Evolutionary conservation across 1,140 invertebrate species (phyloP), one percentile per base, ranked within the genome.

Genomic region (Hylaeus anthracinus): DNA sequence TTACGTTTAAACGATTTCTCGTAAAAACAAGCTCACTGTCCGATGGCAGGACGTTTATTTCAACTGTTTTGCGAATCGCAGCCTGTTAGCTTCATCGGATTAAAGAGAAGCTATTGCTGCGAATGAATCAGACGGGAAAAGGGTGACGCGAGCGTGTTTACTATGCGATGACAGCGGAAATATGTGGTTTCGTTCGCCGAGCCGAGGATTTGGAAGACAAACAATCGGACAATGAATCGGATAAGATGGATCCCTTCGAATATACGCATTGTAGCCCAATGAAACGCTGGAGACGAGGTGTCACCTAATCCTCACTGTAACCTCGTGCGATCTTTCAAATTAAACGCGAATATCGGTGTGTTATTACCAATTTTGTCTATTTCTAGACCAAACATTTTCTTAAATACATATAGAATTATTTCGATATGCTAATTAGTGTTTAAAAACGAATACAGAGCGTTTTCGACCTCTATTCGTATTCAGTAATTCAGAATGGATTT

Each of bases 31-130:
- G 61, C 71, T 37, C 43, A 1, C 37, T 43, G 69, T n/a, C 53
- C 53, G 9, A n/a, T 26, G 26, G 45, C 9, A 5, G 26, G 55
- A 60, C 39, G 15, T 73, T 79, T 58, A 58, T 73, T 56, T 45
- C 77, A 12, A 58, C 77, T 66, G 71, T 48, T 72, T 39, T 63
- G 51, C 51, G 76, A 64, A 63, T 72, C 70, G 55, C 14, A 56
- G 61, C n/a, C 77, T 48, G 77, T 73, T 79, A 48, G 61, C 70
- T 65, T 79, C 70, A 66, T 73, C 77, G 77, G 71, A 79, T 79
- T 79, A 79, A 79, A 79, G 43, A 48, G 70, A 41, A 55, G 3
- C 70, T 12, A 56, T 55, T 55, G 61, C 14, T 0, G 43, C 61
- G 51, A 73, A 65, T 48, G 70, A 56, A 39, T 64, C 61, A 6